Evolutionary conservation across 2,797 vertebrate species (phyloP), one percentile per base, ranked within the genome.

Genomic region (Peromyscus attwateri): DNA sequence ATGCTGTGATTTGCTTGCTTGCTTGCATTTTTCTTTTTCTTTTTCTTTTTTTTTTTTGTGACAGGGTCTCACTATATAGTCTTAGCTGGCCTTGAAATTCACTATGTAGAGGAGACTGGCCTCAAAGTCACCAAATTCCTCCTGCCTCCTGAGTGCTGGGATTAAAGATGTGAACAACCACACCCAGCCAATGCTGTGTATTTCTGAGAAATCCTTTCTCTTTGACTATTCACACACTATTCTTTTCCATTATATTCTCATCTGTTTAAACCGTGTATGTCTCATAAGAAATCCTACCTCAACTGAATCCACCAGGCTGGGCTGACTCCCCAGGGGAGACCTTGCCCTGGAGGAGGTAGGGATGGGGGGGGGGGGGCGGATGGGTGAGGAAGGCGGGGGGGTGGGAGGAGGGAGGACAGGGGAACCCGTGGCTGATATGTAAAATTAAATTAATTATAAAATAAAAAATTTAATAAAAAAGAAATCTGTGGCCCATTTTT

Each of bases 251-350:
- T 31, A 82, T 80, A 91, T 94, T 92, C 62, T 92, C 66, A 75
- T 83, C 91, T 95, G 16, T 57, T 89, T 95, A 91, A 96, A 82
- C 29, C 76, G 68, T 34, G 70, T 93, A 60, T 87, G 76, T 73
- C 89, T 64, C 70, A 37, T n/a, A 76, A 89, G 43, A 92, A 94
- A 88, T 68, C 64, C 49, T 13, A 52, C 49, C 49, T 52, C 49
- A 3, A 14, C 49, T 52, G 49, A 52, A 52, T 52, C 49, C 12
- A 52, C 49, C 49, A 52, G 49, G 12, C 49, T 52, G 49, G 49
- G 49, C 49, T 52, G 49, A 52, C 49, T 52, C 49, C 49, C 49
- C 49, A 52, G 49, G 49, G 13, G 49, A 14, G 13, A 52, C 12
- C 13, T 52, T 52, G 49, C 12, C 49, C 49, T 52, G 49, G 49